Percentiles rank a stretch among this genome's conserved stretches.
Evolutionary conservation across 2,113 vertebrate genomes (phyloP).

Genomic region (Thalassoma bifasciatum): DNA sequence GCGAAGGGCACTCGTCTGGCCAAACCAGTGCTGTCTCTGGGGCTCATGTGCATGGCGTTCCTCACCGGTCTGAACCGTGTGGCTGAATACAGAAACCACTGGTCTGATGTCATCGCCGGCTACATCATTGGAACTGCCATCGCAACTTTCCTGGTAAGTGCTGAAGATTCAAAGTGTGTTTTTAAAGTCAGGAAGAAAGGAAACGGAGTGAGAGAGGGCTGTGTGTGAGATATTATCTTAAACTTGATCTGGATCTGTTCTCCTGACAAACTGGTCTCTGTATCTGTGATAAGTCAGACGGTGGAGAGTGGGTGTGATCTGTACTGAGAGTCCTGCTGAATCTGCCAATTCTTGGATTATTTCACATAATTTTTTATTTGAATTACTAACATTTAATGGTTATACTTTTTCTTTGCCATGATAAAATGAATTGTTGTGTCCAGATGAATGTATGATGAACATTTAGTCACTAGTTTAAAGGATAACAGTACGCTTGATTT

Average conservation of each 20-base stretch:
- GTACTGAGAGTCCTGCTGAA: neutral
- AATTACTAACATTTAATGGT: too few relatives aligned
- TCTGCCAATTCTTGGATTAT: too few relatives aligned
- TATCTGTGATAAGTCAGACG: too few relatives aligned
- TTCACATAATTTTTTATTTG: too few relatives aligned
- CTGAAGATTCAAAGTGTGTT: neutral
- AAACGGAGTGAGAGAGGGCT: neutral
- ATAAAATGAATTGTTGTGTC: too few relatives aligned
- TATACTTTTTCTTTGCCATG: too few relatives aligned
- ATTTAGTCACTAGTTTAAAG: too few relatives aligned
- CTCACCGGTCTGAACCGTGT: constrained; percentile 97
- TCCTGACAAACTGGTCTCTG: too few relatives aligned
- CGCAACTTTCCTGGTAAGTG: constrained; percentile 95
- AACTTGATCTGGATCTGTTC: too few relatives aligned
- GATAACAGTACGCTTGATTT: too few relatives aligned
- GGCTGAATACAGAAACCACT: constrained; percentile 98
- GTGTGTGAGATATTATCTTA: neutral
- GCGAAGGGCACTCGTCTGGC: constrained; percentile 95
- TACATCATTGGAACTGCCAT: constrained; percentile 94
- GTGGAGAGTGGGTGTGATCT: neutral
- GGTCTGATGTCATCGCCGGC: constrained; percentile 98
- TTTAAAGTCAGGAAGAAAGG: neutral
- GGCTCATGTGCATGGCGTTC: constrained; percentile 95
- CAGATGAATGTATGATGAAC: too few relatives aligned
- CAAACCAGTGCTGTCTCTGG: constrained; percentile 93